A percentile compares a stretch with the other conserved stretches of the same genome.
Evolutionary conservation across 2,888 invertebrate genomes (phyloP).

Genomic region (Spialia ferax): DNA sequence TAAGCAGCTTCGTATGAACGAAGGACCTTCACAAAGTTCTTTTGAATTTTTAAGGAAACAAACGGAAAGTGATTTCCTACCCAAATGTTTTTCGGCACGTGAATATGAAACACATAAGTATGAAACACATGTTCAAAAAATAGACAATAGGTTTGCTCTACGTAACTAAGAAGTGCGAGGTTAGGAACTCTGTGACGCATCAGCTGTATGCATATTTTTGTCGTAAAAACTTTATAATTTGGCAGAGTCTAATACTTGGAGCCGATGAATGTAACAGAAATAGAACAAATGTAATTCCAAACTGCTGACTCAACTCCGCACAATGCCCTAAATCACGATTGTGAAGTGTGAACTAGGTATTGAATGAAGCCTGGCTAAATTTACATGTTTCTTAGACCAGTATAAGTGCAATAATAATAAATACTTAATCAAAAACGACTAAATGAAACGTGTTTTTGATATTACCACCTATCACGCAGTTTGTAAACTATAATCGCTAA

Average conservation of each 20-base stretch:
- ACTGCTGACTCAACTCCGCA: conserved; percentile 66
- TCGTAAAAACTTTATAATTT: conserved; percentile 78
- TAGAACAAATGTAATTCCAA: conserved; percentile 72
- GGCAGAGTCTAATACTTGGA: conserved; percentile 71
- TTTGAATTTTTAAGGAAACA: too few relatives aligned
- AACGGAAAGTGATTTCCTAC: too few relatives aligned
- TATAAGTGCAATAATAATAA: conserved; percentile 5
- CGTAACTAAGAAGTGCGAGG: too few relatives aligned
- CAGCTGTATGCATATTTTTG: conserved; percentile 65
- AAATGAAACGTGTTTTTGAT: not conserved
- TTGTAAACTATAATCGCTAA: conserved; percentile 5
- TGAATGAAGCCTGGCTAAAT: conserved; percentile 26
- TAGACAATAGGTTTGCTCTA: too few relatives aligned
- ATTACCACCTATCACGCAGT: not conserved
- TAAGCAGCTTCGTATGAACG: too few relatives aligned
- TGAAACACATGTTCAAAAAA: too few relatives aligned
- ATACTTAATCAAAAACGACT: not conserved
- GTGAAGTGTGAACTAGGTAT: conserved; percentile 46
- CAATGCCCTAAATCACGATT: conserved; percentile 50
- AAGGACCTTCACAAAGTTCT: too few relatives aligned
- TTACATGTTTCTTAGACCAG: not conserved
- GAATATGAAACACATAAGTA: too few relatives aligned
- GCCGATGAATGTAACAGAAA: conserved; percentile 72
- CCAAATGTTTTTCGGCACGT: too few relatives aligned
- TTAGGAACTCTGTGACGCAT: conserved; percentile 55